These are phyloP conservation scores for Cromileptes altivelis DNA, from an alignment of 2,113 vertebrate species.

Conservation along the genomic window DNA sequence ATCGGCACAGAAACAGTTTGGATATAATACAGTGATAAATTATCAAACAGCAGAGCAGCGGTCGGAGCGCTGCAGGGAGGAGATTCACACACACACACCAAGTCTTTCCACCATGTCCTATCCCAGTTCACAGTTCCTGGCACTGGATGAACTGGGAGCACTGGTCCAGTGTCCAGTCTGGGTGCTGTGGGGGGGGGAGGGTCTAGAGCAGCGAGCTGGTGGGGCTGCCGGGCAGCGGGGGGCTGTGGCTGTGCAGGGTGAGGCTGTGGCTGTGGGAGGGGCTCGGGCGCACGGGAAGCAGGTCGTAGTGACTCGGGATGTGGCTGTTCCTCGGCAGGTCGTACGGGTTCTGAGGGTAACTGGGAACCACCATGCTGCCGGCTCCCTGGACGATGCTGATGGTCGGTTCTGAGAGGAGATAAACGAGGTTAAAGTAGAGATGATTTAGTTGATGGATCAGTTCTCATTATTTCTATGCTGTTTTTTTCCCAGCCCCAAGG, in stretches of 20 bases:
- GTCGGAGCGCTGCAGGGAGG: neutral
- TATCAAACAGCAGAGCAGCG: conserved; percentile 5
- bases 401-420: conserved; percentile 88
- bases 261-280: conserved; percentile 86
- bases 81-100: neutral
- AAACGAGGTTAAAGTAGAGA: neutral
- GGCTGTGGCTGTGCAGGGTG: conserved; percentile 65
- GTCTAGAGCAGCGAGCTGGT: conserved; percentile 78
- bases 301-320: conserved; percentile 94
- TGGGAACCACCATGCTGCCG: conserved; percentile 78
- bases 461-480: neutral
- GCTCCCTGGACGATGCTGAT: conserved; percentile 88
- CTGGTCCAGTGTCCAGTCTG: conserved; percentile 11
- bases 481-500: too few species aligned
- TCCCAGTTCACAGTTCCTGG: conserved; percentile 29
- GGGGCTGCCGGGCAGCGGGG: conserved; percentile 86
- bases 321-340: conserved; percentile 95
- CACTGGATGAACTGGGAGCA: neutral
- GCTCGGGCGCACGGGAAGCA: conserved; percentile 90
- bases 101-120: neutral
- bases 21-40: conserved; percentile 45
- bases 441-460: neutral
- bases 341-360: conserved; percentile 90
- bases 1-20: conserved; percentile 16
- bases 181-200: neutral